These are phyloP conservation scores for Silvanus unidentatus DNA, from an alignment of 2,888 invertebrate species.

Conservation along the genomic window DNA sequence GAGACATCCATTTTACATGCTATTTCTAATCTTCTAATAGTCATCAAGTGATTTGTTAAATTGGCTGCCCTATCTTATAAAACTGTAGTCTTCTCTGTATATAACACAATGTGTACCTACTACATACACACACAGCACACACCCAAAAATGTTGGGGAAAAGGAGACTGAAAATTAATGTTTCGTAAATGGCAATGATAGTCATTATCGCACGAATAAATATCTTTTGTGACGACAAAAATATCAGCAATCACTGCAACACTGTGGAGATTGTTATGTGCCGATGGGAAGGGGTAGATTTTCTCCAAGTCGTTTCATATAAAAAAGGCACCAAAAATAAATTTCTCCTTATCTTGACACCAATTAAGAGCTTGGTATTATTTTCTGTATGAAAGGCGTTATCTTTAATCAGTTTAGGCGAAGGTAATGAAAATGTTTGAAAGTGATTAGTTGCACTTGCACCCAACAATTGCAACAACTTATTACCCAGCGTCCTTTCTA, in stretches of 20 bases:
- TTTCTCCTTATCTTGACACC: neutral
- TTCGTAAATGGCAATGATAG: slow-evolving; percentile 8
- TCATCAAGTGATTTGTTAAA: slow-evolving; percentile 41
- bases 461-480: no score
- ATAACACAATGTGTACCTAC: neutral
- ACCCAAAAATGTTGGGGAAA: neutral
- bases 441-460: no score
- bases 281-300: neutral
- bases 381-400: neutral
- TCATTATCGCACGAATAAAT: slow-evolving; percentile 6
- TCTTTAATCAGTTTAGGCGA: neutral
- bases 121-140: no score
- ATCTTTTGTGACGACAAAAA: neutral
- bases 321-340: neutral
- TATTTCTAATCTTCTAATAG: slow-evolving; percentile 41
- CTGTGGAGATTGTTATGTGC: neutral
- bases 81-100: no score
- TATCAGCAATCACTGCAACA: neutral
- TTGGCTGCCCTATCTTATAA: slow-evolving; percentile 24
- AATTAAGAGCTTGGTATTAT: slow-evolving; percentile 1
- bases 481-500: no score
- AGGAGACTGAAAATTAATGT: slow-evolving; percentile 16
- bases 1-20: slow-evolving; percentile 40
- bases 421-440: no score
- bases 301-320: no score